Base-by-base conservation (phyloP, 2,113 vertebrate species). In the Scartelaos histophorus region DNA sequence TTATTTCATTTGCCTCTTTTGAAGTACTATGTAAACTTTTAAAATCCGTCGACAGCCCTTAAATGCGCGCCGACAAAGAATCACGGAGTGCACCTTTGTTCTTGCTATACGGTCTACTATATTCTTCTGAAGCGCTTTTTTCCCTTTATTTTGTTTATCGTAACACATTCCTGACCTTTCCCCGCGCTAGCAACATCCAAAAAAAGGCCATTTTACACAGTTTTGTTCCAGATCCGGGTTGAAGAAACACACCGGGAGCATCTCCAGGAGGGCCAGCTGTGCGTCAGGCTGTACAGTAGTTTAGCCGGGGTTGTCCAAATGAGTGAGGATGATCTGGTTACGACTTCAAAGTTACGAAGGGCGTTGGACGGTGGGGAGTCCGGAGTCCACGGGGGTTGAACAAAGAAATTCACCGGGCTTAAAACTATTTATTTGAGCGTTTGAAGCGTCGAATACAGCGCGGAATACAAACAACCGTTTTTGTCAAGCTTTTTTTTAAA, bases 111-210 rank as follows among this genome's bases (percentile, higher is more conserved):
- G 3, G 3, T 19, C n/a, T 34, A n/a, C 58, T 66, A 60, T 57
- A 45, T 57, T 7, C 38, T 53, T 61, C 21, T 19, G 13, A n/a
- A 16, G 53, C 53, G 47, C 12, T 38, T 73, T 66, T 29, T 35
- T 47, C 13, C 13, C 25, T 34, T 62, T 22, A 21, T 15, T 77
- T 58, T 70, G 60, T 74, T 70, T 62, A 68, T 24, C 17, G 22
- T 17, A 5, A 66, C 78, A 76, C 67, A 73, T 87, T 81, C 73
- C 57, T 82, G 84, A 80, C 70, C 47, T 74, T 78, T 76, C 43
- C 47, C 25, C 54, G 16, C 1, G 29, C 29, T 19, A 38, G 17
- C 25, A 4, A 62, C 61, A 64, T 47, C 62, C 29, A 22, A 65
- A 74, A n/a, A 58, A 61, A 71, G 69, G 34, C 38, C 24, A 25